Conservation (phyloP, 2,888 invertebrate species). For the Autographa pulchrina region DNA sequence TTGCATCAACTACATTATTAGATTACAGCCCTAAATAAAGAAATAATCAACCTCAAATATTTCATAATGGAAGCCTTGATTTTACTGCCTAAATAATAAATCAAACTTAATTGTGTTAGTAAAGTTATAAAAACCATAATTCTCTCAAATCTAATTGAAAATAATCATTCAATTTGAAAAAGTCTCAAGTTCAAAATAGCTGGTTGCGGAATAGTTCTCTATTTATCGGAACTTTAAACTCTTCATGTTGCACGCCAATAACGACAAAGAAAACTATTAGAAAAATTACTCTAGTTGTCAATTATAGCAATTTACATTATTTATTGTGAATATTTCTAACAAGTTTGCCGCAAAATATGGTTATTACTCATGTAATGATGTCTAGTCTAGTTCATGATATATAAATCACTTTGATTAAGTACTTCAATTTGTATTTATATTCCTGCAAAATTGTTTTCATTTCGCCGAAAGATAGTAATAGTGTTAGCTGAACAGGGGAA, state of each 20-base stretch:
- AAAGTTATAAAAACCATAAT: neutral
- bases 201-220: neutral
- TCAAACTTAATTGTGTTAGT: no score
- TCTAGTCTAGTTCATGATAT: neutral
- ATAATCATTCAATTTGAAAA: neutral
- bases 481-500: no score
- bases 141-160: neutral
- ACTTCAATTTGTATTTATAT: neutral
- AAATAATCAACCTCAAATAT: no score
- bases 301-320: slow-evolving; percentile 7
- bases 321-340: neutral
- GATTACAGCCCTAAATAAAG: no score
- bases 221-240: slow-evolving; percentile 16
- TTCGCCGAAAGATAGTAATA: no score
- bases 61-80: no score
- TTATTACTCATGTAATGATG: slow-evolving; percentile 2
- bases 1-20: no score
- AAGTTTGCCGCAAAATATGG: neutral
- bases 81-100: no score
- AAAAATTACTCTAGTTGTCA: neutral
- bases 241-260: slow-evolving; percentile 15
- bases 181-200: neutral
- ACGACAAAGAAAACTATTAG: slow-evolving; percentile 3
- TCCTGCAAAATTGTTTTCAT: neutral
- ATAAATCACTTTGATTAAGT: neutral